Base-by-base conservation (phyloP, 2,888 invertebrate species). In the Augiades crinisus region DNA sequence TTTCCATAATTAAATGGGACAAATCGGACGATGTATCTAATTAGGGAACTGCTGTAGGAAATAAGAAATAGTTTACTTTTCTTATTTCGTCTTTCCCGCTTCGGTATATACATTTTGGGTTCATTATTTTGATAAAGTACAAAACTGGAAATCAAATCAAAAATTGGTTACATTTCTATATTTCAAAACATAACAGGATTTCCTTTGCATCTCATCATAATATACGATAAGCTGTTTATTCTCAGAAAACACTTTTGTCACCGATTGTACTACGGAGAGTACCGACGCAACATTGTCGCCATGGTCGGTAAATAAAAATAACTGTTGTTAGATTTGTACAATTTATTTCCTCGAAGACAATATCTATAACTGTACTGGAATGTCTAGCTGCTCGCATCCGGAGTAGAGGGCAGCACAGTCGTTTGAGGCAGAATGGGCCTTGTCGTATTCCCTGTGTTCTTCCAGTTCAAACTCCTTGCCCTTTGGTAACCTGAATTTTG, bases 401-500 rank as follows among this genome's bases (percentile, higher is more conserved):
- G 90, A 82, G 56, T 87, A 91, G 21, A 76, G 61, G 12, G 58
- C 53, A 1, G 68, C 60, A 56, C 92, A 92, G 59, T 91, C 77
- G 5, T 79, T 74, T 0, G 60, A 61, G 1, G 61, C 54, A 2
- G 63, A 60, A 57, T 91, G 88, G 1, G 91, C 91, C 36, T 61
- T 66, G 53, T 92, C 92, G 54, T 92, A 92, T 13, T 83, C 80
- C 31, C 67, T 80, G 60, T 83, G 81, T 2, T 81, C 70, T 43
- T 86, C 81, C 2, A 71, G 60, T n/a, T 76, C 66, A 44, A 82
- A 82, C 5, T 71, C 71, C 5, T 57, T 46, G 16, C 87, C 88
- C 65, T 80, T 81, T 2, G 91, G 91, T 61, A 92, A 73, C 22
- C 92, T 91, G 70, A 2, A 77, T 27, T n/a, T n/a, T n/a, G n/a